Base-by-base conservation (phyloP, 2,888 invertebrate genomes). In the Aricia artaxerxes region DNA sequence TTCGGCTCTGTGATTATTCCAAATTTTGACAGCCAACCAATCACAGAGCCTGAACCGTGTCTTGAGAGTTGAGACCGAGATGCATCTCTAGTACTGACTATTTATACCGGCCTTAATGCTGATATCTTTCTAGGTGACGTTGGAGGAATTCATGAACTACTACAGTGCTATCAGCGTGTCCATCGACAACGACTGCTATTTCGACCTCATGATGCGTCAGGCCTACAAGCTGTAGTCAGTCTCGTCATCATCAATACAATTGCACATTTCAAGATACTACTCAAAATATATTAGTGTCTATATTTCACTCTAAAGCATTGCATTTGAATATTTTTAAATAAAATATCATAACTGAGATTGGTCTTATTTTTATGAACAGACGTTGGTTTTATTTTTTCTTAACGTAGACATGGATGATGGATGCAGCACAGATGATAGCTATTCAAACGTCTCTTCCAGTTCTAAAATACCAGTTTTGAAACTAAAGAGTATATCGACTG, bases 91-190 rank as follows among this genome's bases (percentile, higher is more conserved):
- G 24, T 24, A 24, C 24, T 24, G 24, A 24, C 24, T 24, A 24
- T 24, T 24, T 24, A 24, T 24, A 24, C 24, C 24, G 24, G 24
- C 24, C 24, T 24, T 44, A 7, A 11, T 7, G 4, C 11, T 4
- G 49, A 57, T 73, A 64, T 94, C 11, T 80, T 95, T 95, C 9
- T 93, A 99, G 98, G 97, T 99, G 16, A 98, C 98, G 0, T 95
- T 96, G 84, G 98, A 99, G 84, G 99, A 99, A 91, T 99, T 99
- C 86, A 92, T 97, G 87, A 98, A 98, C 92, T 99, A 99, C 91
- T 99, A 99, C 93, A 95, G 97, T 80, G 98, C 97, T 24, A 97
- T 99, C 83, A 99, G 99, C 89, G 98, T 99, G 69, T 98, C 98
- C 0, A 98, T 99, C 84, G 99, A 99, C 89, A 97, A 97, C 82